Conservation (phyloP, 2,797 vertebrate genomes). For the Staurois parvus region DNA sequence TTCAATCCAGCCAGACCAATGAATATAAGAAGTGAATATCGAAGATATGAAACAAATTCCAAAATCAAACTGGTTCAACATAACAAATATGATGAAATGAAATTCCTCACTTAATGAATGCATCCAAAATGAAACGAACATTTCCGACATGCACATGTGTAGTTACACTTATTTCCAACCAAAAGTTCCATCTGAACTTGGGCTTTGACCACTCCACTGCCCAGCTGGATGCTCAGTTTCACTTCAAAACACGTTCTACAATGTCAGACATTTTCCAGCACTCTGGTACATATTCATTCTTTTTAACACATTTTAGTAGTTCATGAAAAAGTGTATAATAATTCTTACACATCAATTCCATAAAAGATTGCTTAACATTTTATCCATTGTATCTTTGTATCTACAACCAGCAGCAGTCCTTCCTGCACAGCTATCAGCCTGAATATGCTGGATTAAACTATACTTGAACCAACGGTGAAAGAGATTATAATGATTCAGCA, state of each 20-base stretch:
- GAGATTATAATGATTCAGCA: not conserved
- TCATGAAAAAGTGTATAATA: not conserved
- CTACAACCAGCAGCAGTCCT: not conserved
- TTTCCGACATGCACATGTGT: too few species aligned
- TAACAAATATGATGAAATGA: too few species aligned
- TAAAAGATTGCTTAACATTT: not conserved
- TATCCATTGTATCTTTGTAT: not conserved
- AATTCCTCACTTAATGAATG: too few species aligned
- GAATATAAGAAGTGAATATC: too few species aligned
- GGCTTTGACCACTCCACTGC: not conserved
- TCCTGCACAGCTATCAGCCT: not conserved
- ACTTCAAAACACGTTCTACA: not conserved
- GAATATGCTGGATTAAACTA: not conserved
- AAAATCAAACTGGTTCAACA: too few species aligned
- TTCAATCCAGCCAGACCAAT: too few species aligned
- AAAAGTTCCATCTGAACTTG: too few species aligned
- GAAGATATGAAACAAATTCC: too few species aligned
- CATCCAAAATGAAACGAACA: too few species aligned
- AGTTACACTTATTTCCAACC: too few species aligned
- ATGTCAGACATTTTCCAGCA: not conserved
- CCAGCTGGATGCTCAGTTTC: not conserved
- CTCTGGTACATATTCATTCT: too few species aligned
- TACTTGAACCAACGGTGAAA: not conserved
- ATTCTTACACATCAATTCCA: not conserved
- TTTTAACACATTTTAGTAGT: not conserved